These are phyloP conservation scores for Nomada ruficornis DNA, from an alignment of 2,888 invertebrate genomes.

Conservation along the genomic window DNA sequence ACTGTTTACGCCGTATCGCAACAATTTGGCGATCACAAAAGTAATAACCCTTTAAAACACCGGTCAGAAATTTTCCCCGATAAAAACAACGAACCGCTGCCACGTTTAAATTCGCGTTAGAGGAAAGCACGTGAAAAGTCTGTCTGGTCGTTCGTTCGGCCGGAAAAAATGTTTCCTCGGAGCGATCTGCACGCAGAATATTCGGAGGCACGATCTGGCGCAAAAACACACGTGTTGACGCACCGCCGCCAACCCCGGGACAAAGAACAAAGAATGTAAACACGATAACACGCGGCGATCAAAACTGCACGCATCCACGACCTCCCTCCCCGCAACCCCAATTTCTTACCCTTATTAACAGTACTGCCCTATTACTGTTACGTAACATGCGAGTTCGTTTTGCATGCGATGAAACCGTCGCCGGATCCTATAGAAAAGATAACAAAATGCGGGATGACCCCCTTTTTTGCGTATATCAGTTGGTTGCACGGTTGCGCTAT, in stretches of 20 bases:
- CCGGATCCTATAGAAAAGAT: constrained; percentile 41
- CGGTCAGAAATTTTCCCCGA: neutral
- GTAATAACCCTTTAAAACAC: too few relatives aligned
- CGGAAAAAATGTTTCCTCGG: neutral
- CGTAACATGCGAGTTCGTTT: constrained; percentile 44
- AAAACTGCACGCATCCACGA: constrained; percentile 44
- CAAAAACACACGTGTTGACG: constrained; percentile 53
- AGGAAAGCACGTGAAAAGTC: constrained; percentile 4
- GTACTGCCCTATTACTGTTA: constrained; percentile 11
- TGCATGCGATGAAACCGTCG: constrained; percentile 23
- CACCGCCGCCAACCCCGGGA: constrained; percentile 29
- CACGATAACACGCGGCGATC: constrained; percentile 69
- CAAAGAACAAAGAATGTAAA: constrained; percentile 72
- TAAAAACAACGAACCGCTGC: neutral
- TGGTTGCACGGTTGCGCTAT: too few relatives aligned
- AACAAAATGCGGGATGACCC: constrained; percentile 33
- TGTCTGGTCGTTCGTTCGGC: neutral
- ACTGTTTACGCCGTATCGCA: neutral
- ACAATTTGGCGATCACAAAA: neutral
- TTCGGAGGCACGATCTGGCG: constrained; percentile 30
- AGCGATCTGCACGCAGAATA: neutral
- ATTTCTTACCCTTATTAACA: constrained; percentile 30
- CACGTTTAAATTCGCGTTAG: constrained; percentile 8
- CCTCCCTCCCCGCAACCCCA: constrained; percentile 41
- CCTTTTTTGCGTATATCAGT: neutral